These are phyloP conservation scores for Hirtodrosophila histrioides DNA, from an alignment of 2,888 invertebrate genomes.

Conservation along the genomic window DNA sequence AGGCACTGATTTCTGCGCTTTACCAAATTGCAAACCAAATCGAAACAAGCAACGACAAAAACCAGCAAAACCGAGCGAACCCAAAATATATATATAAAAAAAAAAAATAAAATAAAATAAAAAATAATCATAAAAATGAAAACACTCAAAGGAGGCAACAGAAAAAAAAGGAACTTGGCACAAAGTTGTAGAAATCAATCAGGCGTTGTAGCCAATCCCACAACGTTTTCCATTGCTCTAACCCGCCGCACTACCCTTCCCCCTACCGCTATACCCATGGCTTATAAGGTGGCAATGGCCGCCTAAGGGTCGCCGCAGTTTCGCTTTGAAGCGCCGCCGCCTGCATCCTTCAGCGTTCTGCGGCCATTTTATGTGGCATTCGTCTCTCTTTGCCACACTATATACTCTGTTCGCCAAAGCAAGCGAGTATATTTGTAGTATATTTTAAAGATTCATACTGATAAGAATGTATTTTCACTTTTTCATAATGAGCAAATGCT, in stretches of 20 bases:
- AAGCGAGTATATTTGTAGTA: no score
- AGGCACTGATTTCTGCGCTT: constrained; percentile 30
- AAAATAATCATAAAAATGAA: constrained; percentile 1
- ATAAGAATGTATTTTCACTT: no score
- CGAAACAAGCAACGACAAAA: constrained; percentile 36
- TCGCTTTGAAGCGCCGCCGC: constrained; percentile 40
- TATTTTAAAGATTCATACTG: no score
- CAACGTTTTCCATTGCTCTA: background rate
- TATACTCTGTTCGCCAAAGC: background rate
- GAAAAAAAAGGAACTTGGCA: constrained; percentile 45
- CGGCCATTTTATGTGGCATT: constrained; percentile 47
- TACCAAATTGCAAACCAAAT: constrained; percentile 28
- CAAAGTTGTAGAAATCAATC: constrained; percentile 73
- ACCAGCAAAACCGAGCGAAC: background rate
- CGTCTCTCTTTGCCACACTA: background rate
- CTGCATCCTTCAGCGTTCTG: constrained; percentile 34
- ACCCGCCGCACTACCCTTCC: background rate
- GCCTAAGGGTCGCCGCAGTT: constrained; percentile 48
- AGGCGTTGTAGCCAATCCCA: constrained; percentile 40
- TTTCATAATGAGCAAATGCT: no score
- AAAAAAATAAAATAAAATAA: constrained; percentile 4
- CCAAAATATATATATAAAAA: background rate
- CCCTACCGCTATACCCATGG: background rate
- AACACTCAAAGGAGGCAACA: constrained; percentile 29
- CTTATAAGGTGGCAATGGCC: constrained; percentile 47